Conservation (phyloP, 1,140 invertebrate species). For the Camponotus vicinus region DNA sequence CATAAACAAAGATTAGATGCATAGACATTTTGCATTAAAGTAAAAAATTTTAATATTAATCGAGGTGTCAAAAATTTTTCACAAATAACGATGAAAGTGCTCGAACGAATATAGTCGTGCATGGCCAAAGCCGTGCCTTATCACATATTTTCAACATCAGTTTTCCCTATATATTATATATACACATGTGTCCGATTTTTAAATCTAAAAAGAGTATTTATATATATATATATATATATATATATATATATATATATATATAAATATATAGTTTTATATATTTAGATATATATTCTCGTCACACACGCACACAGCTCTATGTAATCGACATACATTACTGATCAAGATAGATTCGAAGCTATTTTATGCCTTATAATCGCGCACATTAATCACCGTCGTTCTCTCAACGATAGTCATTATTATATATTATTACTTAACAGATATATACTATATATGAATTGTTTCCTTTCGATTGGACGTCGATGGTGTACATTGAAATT, state of each 20-base stretch:
- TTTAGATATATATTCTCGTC: conserved; percentile 49
- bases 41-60: neutral
- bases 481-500: conserved; percentile 71
- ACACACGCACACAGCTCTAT: neutral
- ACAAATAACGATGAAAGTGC: conserved; percentile 75
- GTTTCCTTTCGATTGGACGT: conserved; percentile 72
- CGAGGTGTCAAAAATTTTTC: conserved; percentile 62
- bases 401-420: neutral
- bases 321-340: conserved; percentile 10
- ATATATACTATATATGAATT: conserved; percentile 37
- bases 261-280: neutral
- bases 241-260: neutral
- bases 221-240: conserved; percentile 40
- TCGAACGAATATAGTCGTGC: conserved; percentile 82
- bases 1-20: neutral
- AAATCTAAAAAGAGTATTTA: conserved; percentile 71
- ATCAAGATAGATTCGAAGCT: conserved; percentile 4
- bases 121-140: conserved; percentile 83
- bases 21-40: neutral
- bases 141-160: conserved; percentile 79
- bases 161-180: neutral
- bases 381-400: neutral
- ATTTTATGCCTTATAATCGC: neutral
- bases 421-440: conserved; percentile 57
- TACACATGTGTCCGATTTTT: conserved; percentile 46